A percentile compares a stretch with the other conserved stretches of the same genome.
Evolutionary conservation across 2,113 vertebrate species (phyloP).

Genomic region (Chascanopsetta lugubris): DNA sequence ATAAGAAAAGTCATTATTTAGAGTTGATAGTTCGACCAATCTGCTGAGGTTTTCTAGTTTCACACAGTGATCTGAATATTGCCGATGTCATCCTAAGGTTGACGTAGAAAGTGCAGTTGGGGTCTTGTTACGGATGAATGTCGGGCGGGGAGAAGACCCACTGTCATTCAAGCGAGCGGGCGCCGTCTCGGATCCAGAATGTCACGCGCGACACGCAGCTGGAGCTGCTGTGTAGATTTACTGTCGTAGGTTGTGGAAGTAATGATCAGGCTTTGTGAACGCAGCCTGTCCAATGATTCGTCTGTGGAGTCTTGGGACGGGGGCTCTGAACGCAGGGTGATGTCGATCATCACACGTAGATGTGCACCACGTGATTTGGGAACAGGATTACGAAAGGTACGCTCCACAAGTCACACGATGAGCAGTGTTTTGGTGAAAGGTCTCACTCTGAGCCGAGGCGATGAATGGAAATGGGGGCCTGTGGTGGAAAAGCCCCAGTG

Average conservation of each 20-base stretch:
- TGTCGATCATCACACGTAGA: background rate
- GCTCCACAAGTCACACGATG: background rate
- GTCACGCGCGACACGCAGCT: no score
- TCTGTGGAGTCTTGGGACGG: background rate
- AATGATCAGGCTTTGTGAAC: background rate
- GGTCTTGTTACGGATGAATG: no score
- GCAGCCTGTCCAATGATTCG: background rate
- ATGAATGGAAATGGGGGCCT: slow-evolving; percentile 35
- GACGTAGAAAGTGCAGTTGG: no score
- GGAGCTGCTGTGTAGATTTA: background rate
- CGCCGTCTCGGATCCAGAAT: background rate
- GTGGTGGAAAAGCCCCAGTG: slow-evolving; percentile 28
- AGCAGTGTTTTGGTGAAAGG: slow-evolving; percentile 14
- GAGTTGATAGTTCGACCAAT: no score
- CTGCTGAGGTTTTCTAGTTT: no score
- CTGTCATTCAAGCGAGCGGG: background rate
- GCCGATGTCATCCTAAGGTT: no score
- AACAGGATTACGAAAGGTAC: background rate
- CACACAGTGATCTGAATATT: no score
- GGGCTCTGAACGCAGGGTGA: background rate
- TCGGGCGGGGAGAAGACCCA: no score
- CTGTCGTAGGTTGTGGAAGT: background rate
- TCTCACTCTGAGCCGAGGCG: slow-evolving; percentile 5
- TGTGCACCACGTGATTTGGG: background rate
- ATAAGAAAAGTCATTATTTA: no score